A percentile compares a stretch with the other conserved stretches of the same genome.
Evolutionary conservation across 2,797 vertebrate species (phyloP).

Genomic region (Intellagama lesueurii): DNA sequence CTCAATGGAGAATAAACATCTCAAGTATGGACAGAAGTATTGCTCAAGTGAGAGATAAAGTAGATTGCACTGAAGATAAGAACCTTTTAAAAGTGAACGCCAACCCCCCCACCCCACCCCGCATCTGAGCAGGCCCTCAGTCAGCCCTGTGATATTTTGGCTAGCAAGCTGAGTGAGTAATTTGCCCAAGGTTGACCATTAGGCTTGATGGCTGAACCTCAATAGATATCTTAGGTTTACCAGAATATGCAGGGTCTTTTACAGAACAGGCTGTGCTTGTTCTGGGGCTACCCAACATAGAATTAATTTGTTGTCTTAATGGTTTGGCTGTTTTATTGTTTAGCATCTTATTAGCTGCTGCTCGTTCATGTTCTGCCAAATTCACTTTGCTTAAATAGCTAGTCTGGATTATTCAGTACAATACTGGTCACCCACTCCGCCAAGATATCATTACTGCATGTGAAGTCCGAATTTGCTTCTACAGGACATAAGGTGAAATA

Average conservation of each 20-base stretch:
- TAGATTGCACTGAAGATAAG: too few relatives aligned
- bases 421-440: neutral
- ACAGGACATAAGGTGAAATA: conserved; percentile 31
- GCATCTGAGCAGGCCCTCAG: neutral
- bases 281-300: neutral
- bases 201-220: neutral
- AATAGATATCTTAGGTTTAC: neutral
- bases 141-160: neutral
- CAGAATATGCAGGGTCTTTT: neutral
- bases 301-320: conserved; percentile 6
- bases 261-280: neutral
- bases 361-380: conserved; percentile 10
- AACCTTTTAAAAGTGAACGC: too few relatives aligned
- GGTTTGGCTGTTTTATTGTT: neutral
- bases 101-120: too few relatives aligned
- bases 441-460: neutral
- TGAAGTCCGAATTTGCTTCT: conserved; percentile 33
- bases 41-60: too few relatives aligned
- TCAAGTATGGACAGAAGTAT: too few relatives aligned
- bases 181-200: neutral
- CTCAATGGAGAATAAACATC: too few relatives aligned
- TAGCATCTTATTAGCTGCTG: neutral
- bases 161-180: neutral
- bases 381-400: neutral
- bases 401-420: conserved; percentile 13